phyloP scores from a whole-genome alignment of 2,797 vertebrate genomes.

The Mus minutoides region DNA sequence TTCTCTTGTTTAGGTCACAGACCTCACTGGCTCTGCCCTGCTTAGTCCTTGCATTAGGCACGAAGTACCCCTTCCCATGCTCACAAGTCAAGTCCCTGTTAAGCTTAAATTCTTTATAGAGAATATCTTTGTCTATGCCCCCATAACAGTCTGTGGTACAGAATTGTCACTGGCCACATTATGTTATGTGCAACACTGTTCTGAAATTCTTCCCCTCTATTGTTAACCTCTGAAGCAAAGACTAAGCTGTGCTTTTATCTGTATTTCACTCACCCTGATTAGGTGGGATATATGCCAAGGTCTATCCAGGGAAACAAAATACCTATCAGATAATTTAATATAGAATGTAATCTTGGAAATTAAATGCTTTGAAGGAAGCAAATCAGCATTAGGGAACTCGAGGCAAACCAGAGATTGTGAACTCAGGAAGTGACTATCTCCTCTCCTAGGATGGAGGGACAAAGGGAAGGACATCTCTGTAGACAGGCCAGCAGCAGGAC shows the following conservation, averaged over 20 bases:
- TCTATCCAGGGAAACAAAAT: not conserved
- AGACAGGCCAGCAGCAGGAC: not conserved
- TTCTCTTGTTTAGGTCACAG: not conserved
- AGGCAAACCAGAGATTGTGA: not conserved
- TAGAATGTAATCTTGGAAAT: not conserved
- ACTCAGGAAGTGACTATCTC: not conserved
- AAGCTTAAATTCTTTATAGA: not conserved
- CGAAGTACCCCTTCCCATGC: accelerated
- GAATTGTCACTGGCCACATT: accelerated
- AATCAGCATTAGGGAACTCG: not conserved
- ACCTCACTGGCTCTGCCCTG: not conserved
- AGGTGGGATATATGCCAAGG: not conserved
- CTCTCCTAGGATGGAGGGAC: not conserved
- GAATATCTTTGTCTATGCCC: too few relatives aligned
- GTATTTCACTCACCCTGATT: not conserved
- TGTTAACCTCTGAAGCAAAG: not conserved
- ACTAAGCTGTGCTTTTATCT: not conserved
- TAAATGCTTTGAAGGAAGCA: not conserved
- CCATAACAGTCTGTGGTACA: accelerated
- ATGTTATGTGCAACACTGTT: accelerated
- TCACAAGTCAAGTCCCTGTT: not conserved
- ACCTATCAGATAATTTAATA: not conserved
- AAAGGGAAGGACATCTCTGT: not conserved
- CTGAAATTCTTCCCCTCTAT: not conserved
- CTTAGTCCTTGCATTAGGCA: accelerated